Evolutionary conservation across 2,888 invertebrate species (phyloP).

Genomic region (Clivina fossor): DNA sequence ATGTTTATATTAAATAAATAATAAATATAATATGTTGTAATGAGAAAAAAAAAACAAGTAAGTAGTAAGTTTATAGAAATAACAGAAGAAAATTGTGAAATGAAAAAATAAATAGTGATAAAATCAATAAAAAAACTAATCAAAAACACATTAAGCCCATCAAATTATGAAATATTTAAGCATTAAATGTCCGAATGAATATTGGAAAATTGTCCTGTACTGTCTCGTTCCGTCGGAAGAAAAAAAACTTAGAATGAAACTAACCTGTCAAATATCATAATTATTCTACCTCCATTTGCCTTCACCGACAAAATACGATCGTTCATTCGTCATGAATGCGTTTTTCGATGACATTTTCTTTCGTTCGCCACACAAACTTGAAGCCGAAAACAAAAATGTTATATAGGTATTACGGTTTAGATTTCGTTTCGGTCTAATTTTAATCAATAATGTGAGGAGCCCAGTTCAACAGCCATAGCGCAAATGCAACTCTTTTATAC

Average conservation of each 20-base stretch:
- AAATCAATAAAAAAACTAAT: constrained; percentile 14
- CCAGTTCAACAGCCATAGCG: too few relatives aligned
- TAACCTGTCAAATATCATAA: constrained; percentile 20
- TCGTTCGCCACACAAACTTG: background rate
- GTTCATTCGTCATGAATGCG: background rate
- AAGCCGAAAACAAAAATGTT: background rate
- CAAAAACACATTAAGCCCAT: constrained; percentile 24
- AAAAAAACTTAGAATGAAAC: background rate
- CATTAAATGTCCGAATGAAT: background rate
- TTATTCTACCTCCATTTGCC: constrained; percentile 10
- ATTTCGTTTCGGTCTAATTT: background rate
- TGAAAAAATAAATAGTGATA: background rate
- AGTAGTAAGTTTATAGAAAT: too few relatives aligned
- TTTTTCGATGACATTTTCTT: background rate
- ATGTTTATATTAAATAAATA: too few relatives aligned
- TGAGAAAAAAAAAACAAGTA: too few relatives aligned
- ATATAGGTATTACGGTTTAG: background rate
- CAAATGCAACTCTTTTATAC: too few relatives aligned
- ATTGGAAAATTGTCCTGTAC: too few relatives aligned
- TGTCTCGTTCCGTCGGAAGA: too few relatives aligned
- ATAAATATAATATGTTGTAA: too few relatives aligned
- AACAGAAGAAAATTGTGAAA: background rate
- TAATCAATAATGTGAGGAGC: constrained; percentile 2
- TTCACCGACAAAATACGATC: background rate
- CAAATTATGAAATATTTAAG: constrained; percentile 1